These are phyloP conservation scores for Cydia fagiglandana DNA, from an alignment of 1,140 invertebrate genomes.

Conservation along the genomic window DNA sequence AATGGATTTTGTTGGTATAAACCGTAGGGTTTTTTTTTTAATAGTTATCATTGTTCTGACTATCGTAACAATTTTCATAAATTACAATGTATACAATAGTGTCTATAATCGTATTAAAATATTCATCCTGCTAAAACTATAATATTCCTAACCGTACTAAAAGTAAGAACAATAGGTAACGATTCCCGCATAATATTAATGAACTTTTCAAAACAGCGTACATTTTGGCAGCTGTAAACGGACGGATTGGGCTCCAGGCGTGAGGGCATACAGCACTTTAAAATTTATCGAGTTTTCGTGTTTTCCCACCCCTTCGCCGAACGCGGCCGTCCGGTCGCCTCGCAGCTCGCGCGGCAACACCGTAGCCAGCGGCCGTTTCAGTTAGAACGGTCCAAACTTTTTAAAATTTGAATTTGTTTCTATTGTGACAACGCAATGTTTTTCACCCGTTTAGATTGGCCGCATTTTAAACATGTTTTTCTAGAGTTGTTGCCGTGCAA, in stretches of 20 bases:
- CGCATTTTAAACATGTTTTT: neutral
- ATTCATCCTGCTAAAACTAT: neutral
- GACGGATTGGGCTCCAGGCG: slow-evolving; percentile 43
- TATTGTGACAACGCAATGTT: neutral
- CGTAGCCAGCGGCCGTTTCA: slow-evolving; percentile 21
- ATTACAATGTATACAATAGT: neutral
- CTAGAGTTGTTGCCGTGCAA: neutral
- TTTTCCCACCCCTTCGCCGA: slow-evolving; percentile 50
- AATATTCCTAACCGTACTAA: neutral
- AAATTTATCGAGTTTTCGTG: slow-evolving; percentile 79
- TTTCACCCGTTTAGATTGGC: neutral
- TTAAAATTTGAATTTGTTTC: slow-evolving; percentile 15
- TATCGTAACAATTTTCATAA: neutral
- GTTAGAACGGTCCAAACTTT: neutral
- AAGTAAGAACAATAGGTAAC: slow-evolving; percentile 26
- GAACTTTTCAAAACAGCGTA: slow-evolving; percentile 45
- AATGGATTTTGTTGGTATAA: no score
- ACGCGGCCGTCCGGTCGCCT: slow-evolving; percentile 22
- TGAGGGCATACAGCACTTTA: slow-evolving; percentile 61
- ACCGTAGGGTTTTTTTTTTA: no score
- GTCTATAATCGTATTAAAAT: neutral
- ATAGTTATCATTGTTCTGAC: no score
- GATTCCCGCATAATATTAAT: slow-evolving; percentile 44
- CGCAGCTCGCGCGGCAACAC: neutral
- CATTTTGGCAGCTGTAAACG: slow-evolving; percentile 39